These are phyloP conservation scores for Centroberyx gerrardi DNA, from an alignment of 2,797 vertebrate genomes.

Conservation along the genomic window DNA sequence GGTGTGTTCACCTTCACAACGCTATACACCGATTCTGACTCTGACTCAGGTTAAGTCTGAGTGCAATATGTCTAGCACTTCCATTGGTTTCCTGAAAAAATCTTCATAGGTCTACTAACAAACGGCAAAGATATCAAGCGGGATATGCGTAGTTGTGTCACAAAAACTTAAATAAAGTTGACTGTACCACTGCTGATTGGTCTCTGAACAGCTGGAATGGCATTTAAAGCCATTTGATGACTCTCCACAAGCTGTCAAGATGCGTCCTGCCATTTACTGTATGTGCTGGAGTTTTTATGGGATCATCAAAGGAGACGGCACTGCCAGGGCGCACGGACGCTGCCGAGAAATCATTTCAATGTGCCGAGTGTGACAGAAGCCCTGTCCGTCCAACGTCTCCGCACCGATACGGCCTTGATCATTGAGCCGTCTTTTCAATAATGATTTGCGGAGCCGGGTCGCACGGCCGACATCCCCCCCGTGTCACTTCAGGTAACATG, in stretches of 20 bases:
- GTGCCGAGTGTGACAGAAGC: not conserved
- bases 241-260: constrained; percentile 25
- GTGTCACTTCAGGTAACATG: constrained; percentile 16
- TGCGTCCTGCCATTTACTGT: constrained; percentile 31
- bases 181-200: constrained; percentile 8
- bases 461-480: not conserved
- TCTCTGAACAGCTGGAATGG: not conserved
- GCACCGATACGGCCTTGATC: constrained; percentile 7
- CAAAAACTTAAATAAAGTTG: constrained; percentile 39
- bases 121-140: constrained; percentile 32
- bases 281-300: constrained; percentile 7
- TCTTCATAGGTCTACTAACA: not conserved
- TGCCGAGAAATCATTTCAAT: constrained; percentile 6
- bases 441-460: constrained; percentile 8
- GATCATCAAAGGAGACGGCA: not conserved
- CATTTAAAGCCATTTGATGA: constrained; percentile 49
- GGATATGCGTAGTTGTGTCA: constrained; percentile 33
- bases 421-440: constrained; percentile 25
- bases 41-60: too few species aligned
- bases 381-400: constrained; percentile 2
- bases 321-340: not conserved
- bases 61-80: constrained; percentile 25
- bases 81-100: constrained; percentile 43
- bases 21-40: too few species aligned
- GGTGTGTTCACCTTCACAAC: too few species aligned